phyloP scores from a whole-genome alignment of 2,888 invertebrate genomes.

The Ophonus ardosiacus region DNA sequence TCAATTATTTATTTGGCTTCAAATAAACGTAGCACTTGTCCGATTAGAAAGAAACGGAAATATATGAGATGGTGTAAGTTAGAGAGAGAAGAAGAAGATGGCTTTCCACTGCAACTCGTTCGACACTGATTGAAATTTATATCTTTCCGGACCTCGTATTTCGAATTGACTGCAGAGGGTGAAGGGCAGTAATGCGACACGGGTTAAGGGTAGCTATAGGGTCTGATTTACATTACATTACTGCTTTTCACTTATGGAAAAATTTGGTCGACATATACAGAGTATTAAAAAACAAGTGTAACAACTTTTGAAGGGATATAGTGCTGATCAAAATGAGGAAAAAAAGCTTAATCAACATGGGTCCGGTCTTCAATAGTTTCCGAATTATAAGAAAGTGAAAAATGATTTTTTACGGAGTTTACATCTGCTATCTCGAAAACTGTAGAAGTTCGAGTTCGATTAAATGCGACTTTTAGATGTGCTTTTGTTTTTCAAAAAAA shows the following conservation, averaged over 20 bases:
- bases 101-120: constrained; percentile 69
- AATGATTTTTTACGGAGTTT: no score
- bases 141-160: constrained; percentile 71
- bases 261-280: background rate
- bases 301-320: no score
- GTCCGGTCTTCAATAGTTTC: no score
- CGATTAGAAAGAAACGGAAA: background rate
- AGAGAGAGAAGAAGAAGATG: constrained; percentile 13
- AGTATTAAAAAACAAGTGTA: no score
- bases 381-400: no score
- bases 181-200: constrained; percentile 64
- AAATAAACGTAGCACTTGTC: constrained; percentile 16
- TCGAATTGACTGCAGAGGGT: constrained; percentile 68
- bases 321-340: no score
- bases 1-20: constrained; percentile 16
- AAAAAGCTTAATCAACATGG: no score
- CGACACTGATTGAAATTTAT: constrained; percentile 74
- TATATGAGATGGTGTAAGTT: background rate
- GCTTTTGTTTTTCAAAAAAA: no score
- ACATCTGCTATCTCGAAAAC: no score
- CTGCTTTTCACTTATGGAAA: constrained; percentile 7
- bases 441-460: no score
- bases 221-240: constrained; percentile 13
- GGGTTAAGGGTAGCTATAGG: constrained; percentile 2
- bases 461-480: no score